Evolutionary conservation across 2,888 invertebrate species (phyloP), one percentile per base, ranked within the genome.

Genomic region (Mythimna ferrago): DNA sequence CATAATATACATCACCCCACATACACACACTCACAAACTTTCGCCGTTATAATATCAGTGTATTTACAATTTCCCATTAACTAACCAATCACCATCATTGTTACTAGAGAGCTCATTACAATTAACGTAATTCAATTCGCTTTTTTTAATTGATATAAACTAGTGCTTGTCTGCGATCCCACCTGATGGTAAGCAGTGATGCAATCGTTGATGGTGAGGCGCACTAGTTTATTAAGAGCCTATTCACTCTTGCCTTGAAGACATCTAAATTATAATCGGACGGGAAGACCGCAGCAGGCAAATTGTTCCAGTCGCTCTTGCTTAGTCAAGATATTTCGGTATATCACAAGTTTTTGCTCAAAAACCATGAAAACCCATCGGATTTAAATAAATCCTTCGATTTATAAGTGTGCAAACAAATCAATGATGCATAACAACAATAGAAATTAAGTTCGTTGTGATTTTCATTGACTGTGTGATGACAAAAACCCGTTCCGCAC

Each of bases 341-440:
- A 58, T 21, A 14, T 53, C 44, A 53, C 19, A 16, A 3, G 32
- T 57, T 32, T 63, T 53, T 61, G 0, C 32, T 51, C 0, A 9
- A 51, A 11, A n/a, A 38, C 35, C 19, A 65, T 53, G 10, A 19
- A 70, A 70, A 60, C 38, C 54, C 16, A 70, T 38, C 14, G 14
- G 10, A 68, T 64, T 57, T 71, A 71, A 71, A 83, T 74, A 57
- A 76, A 84, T 64, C 76, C 75, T 78, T 78, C 57, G 41, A 71
- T 73, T 66, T 68, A 51, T 63, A 70, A 77, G 58, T 78, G 75
- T 71, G 71, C 85, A 73, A 78, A 83, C 64, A 66, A 78, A 61
- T 38, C 78, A 81, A 19, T 77, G 81, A 80, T 60, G 85, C 85
- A 67, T 77, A 73, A 41, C 82, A 71, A 85, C 85, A 84, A 86